Evolutionary conservation across 2,113 vertebrate species (phyloP).

Genomic region (Cololabis saira): DNA sequence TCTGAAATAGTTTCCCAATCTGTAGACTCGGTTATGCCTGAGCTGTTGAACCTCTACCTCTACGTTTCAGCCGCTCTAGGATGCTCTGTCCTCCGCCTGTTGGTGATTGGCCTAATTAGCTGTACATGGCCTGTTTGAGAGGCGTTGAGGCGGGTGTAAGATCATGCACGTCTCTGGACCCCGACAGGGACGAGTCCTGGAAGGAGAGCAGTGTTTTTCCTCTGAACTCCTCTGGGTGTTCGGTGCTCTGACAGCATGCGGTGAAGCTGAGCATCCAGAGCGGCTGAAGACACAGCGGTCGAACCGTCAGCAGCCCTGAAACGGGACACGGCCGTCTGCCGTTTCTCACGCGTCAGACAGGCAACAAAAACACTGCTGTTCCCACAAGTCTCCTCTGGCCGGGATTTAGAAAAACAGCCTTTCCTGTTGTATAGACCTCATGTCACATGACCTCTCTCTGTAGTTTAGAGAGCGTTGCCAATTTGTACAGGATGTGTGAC

Average conservation of each 20-base stretch:
- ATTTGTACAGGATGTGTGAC: background rate
- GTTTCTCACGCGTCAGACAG: conserved; percentile 7
- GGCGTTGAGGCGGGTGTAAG: too few relatives aligned
- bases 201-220: conserved; percentile 14
- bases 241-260: conserved; percentile 7
- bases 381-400: conserved; percentile 36
- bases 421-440: background rate
- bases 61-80: too few relatives aligned
- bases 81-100: too few relatives aligned
- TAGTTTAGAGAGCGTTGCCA: too few relatives aligned
- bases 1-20: too few relatives aligned
- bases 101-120: too few relatives aligned
- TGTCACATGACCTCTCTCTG: background rate
- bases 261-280: background rate
- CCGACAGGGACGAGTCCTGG: background rate
- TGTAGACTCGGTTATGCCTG: too few relatives aligned
- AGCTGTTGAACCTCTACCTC: too few relatives aligned
- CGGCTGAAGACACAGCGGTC: conserved; percentile 8
- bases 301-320: conserved; percentile 23
- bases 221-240: background rate
- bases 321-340: conserved; percentile 24
- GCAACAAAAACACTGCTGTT: conserved; percentile 27
- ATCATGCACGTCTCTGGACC: too few relatives aligned
- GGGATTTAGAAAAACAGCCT: conserved; percentile 18
- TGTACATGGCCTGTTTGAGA: too few relatives aligned